Evolutionary conservation across 2,113 vertebrate species (phyloP).

Genomic region (Aegithalos caudatus): DNA sequence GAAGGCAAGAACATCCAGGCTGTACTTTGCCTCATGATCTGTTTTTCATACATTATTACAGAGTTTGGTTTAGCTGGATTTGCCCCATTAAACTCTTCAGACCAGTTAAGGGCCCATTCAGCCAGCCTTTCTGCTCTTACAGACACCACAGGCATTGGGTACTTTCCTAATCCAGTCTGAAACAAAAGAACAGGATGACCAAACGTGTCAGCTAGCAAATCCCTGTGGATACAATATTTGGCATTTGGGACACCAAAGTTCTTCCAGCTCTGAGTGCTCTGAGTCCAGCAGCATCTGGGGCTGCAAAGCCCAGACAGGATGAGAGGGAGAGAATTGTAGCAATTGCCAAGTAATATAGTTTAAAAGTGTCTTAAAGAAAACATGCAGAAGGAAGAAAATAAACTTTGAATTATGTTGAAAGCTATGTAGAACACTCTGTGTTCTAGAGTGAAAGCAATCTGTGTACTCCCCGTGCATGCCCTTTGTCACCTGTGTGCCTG

Average conservation of each 20-base stretch:
- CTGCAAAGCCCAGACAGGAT: not conserved
- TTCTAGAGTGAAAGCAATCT: not conserved
- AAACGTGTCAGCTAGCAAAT: not conserved
- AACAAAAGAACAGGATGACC: not conserved
- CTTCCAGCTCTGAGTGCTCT: not conserved
- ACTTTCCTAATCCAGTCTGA: not conserved
- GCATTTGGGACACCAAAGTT: not conserved
- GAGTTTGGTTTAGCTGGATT: not conserved
- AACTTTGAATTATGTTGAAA: not conserved
- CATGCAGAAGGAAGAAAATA: not conserved
- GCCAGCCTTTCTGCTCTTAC: not conserved
- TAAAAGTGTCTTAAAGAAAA: not conserved
- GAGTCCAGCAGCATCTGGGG: not conserved
- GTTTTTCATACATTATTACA: not conserved
- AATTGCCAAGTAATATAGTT: not conserved
- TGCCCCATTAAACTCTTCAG: not conserved
- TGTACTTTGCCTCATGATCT: not conserved
- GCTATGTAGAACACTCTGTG: too few relatives aligned
- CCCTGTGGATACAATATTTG: not conserved
- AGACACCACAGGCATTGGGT: not conserved
- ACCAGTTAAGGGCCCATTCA: not conserved
- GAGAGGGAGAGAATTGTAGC: not conserved
- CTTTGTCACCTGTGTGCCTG: not conserved
- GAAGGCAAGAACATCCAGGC: not conserved
- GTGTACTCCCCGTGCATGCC: not conserved